phyloP scores from a whole-genome alignment of 2,113 vertebrate genomes.

The Entomyzon cyanotis region DNA sequence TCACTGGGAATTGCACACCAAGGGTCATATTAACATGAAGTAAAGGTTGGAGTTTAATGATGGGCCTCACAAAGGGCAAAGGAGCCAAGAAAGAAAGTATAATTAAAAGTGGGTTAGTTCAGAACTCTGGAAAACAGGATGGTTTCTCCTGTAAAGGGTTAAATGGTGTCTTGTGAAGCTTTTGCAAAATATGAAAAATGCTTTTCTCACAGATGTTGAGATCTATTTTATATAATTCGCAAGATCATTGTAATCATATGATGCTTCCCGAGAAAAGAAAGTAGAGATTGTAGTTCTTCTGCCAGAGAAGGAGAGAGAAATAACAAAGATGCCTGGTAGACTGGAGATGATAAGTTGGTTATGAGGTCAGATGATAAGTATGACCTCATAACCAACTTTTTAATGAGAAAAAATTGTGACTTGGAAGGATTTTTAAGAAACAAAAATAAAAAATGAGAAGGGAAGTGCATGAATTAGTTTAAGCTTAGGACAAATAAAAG shows the following conservation, averaged over 20 bases:
- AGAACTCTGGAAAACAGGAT: not conserved
- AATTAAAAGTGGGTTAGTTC: not conserved
- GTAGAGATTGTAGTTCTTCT: constrained; percentile 12
- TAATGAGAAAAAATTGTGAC: not conserved
- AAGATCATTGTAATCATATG: not conserved
- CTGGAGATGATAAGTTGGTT: not conserved
- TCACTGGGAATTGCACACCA: not conserved
- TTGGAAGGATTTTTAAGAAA: not conserved
- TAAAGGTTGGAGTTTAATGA: not conserved
- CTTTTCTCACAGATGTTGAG: not conserved
- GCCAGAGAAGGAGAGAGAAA: not conserved
- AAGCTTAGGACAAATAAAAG: not conserved
- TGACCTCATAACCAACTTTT: too few species aligned
- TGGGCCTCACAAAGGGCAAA: not conserved
- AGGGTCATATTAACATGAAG: not conserved
- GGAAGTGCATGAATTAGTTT: not conserved
- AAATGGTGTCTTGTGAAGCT: not conserved
- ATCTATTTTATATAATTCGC: constrained; percentile 12
- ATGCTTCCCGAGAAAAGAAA: not conserved
- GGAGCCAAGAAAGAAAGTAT: not conserved
- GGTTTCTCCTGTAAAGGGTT: not conserved
- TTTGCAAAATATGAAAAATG: not conserved
- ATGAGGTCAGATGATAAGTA: constrained; percentile 34
- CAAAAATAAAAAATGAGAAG: not conserved
- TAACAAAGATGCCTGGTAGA: constrained; percentile 3